These are phyloP conservation scores for Clarias gariepinus DNA, from an alignment of 2,113 vertebrate genomes.

Conservation along the genomic window DNA sequence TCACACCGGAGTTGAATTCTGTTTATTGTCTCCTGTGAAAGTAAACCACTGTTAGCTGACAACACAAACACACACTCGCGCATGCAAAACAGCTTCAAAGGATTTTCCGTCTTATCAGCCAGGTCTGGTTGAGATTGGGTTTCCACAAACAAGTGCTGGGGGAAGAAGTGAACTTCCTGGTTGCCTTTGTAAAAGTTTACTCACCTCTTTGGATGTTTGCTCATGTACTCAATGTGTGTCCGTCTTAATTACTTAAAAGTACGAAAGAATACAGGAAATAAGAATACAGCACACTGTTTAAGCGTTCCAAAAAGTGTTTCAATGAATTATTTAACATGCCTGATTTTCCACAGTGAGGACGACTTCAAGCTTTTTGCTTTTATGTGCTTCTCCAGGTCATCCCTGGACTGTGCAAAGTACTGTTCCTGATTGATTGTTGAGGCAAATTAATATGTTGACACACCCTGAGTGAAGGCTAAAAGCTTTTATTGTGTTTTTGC, in stretches of 20 bases:
- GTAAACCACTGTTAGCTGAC: neutral
- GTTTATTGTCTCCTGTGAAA: neutral
- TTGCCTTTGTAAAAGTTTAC: neutral
- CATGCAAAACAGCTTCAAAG: neutral
- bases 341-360: neutral
- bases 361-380: neutral
- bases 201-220: neutral
- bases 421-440: neutral
- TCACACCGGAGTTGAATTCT: neutral
- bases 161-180: neutral
- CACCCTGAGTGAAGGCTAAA: neutral
- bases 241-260: neutral
- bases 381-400: neutral
- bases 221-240: neutral
- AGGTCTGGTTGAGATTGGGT: neutral
- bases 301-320: neutral
- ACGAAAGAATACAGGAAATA: neutral
- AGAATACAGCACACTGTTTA: neutral
- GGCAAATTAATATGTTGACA: neutral
- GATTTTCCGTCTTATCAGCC: neutral
- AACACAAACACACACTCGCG: no score
- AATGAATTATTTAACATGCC: neutral
- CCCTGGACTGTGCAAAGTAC: neutral
- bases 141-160: neutral
- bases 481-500: neutral